Conservation (phyloP, 2,113 vertebrate species). For the Toxotes jaculatrix region DNA sequence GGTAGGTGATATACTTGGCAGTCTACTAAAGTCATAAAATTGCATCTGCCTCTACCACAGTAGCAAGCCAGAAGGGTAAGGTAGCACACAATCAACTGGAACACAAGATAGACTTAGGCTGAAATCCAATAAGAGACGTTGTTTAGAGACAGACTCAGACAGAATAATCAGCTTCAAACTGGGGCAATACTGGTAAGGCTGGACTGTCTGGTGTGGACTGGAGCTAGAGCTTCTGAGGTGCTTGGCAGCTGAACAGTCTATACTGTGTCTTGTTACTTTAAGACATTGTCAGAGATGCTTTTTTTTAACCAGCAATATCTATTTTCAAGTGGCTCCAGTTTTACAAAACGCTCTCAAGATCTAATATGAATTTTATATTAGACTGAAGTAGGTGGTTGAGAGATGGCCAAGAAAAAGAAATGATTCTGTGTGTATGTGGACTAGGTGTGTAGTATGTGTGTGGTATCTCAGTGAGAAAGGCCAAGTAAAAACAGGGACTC, state of each 20-base stretch:
- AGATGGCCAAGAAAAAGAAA: constrained; percentile 24
- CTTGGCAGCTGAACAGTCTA: not conserved
- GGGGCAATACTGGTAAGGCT: constrained; percentile 9
- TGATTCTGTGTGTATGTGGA: constrained; percentile 24
- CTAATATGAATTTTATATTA: constrained; percentile 10
- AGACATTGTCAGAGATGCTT: not conserved
- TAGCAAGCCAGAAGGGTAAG: constrained; percentile 4
- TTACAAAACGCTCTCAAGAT: not conserved
- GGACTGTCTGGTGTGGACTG: not conserved
- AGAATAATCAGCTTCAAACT: constrained; percentile 49
- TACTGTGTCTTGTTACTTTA: not conserved
- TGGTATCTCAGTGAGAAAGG: constrained; percentile 49
- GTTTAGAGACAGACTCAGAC: constrained; percentile 34
- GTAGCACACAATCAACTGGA: constrained; percentile 28
- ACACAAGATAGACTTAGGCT: constrained; percentile 21
- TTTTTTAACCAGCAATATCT: not conserved
- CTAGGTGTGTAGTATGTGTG: constrained; percentile 54
- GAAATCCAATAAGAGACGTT: constrained; percentile 59
- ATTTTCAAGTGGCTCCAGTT: not conserved
- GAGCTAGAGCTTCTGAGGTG: constrained; percentile 9
- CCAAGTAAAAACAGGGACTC: constrained; percentile 54
- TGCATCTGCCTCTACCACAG: constrained; percentile 7
- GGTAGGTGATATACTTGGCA: constrained; percentile 22
- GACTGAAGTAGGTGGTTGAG: not conserved
- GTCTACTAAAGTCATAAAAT: constrained; percentile 28